phyloP scores from a whole-genome alignment of 2,797 vertebrate genomes.

The Sebastes taczanowskii region DNA sequence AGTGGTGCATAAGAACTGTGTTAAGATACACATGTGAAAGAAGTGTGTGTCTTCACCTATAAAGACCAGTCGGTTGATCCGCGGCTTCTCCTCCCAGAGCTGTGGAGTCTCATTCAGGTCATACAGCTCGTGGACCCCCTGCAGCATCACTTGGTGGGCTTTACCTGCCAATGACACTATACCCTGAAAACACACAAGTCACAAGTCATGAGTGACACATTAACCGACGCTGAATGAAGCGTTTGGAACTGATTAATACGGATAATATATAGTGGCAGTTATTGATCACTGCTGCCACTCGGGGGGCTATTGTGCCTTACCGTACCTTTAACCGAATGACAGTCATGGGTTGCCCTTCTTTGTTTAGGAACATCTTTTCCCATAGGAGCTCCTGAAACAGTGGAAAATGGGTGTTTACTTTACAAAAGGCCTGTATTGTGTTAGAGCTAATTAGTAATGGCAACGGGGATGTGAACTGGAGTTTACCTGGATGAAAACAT shows the following conservation, averaged over 20 bases:
- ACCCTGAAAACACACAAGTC: constrained; percentile 82
- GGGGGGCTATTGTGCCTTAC: constrained; percentile 35
- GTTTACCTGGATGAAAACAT: constrained; percentile 92
- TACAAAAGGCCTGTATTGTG: constrained; percentile 23
- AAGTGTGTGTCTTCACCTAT: constrained; percentile 86
- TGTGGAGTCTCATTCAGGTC: constrained; percentile 92
- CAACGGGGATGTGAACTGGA: neutral
- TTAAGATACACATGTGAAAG: neutral
- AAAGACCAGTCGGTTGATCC: constrained; percentile 90
- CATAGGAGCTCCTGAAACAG: constrained; percentile 90
- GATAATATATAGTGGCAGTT: constrained; percentile 21
- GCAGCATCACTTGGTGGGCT: constrained; percentile 90
- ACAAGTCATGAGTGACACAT: constrained; percentile 59
- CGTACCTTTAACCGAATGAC: constrained; percentile 93
- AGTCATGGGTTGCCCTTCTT: constrained; percentile 86
- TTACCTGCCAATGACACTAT: constrained; percentile 90
- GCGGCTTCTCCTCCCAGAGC: constrained; percentile 84
- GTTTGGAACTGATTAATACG: constrained; percentile 39
- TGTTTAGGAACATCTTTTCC: constrained; percentile 91
- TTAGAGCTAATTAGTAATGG: constrained; percentile 27
- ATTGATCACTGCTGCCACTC: constrained; percentile 36
- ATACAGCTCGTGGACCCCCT: constrained; percentile 95
- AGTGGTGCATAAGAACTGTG: neutral
- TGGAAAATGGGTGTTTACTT: constrained; percentile 44
- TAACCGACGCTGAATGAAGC: constrained; percentile 43